Evolutionary conservation across 1,140 invertebrate species (phyloP).

Genomic region (Lycorma delicatula): DNA sequence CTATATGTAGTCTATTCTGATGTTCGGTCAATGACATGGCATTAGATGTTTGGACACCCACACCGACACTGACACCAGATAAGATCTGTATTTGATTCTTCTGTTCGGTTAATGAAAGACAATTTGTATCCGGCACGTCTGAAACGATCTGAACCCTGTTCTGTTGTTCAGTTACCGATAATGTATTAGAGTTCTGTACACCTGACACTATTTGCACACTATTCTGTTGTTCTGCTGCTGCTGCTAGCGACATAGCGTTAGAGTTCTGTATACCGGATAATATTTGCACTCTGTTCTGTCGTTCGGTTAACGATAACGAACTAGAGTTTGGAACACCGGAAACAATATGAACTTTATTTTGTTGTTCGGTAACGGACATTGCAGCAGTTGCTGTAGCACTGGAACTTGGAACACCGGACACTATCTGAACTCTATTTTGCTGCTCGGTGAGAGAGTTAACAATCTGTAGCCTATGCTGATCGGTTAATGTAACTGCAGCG

Average conservation of each 20-base stretch:
- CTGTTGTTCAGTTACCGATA: conserved; percentile 21
- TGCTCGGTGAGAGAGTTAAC: conserved; percentile 19
- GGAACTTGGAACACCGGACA: conserved; percentile 21
- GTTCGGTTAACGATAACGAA: conserved; percentile 18
- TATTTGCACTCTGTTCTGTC: conserved; percentile 23
- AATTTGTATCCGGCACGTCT: conserved; percentile 10
- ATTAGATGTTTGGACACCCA: conserved; percentile 16
- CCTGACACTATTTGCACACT: conserved; percentile 24
- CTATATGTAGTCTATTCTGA: conserved; percentile 20
- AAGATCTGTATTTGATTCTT: conserved; percentile 19
- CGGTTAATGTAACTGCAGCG: conserved; percentile 14
- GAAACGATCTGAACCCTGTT: conserved; percentile 22
- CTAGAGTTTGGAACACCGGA: conserved; percentile 22
- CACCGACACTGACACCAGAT: conserved; percentile 3
- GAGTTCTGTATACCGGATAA: conserved; percentile 16
- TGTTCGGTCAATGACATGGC: conserved; percentile 22
- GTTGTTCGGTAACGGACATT: conserved; percentile 21
- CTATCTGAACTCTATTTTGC: conserved; percentile 25
- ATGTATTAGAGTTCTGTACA: conserved; percentile 16
- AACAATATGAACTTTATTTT: conserved; percentile 24
- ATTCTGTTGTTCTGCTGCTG: conserved; percentile 21
- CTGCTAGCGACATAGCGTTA: conserved; percentile 8
- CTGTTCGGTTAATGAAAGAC: conserved; percentile 14
- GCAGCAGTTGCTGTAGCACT: no score
- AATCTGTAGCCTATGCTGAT: conserved; percentile 24